phyloP scores from a whole-genome alignment of 2,888 invertebrate genomes.

The Masnerella sp. region DNA sequence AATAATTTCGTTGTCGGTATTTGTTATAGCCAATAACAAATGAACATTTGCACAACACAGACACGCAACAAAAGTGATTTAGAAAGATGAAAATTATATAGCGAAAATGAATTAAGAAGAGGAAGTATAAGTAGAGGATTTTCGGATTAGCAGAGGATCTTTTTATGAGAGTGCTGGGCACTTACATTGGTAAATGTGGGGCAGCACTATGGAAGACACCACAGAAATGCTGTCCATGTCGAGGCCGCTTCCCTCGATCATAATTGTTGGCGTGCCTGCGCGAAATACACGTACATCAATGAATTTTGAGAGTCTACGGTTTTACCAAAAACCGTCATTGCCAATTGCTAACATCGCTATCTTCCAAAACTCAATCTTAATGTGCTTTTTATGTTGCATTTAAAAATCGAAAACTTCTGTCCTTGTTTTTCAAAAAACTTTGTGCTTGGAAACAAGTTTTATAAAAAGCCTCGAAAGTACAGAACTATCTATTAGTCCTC shows the following conservation, averaged over 20 bases:
- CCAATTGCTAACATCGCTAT: slow-evolving; percentile 51
- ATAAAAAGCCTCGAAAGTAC: slow-evolving; percentile 24
- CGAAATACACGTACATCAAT: slow-evolving; percentile 67
- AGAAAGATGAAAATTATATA: slow-evolving; percentile 15
- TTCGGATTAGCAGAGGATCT: slow-evolving; percentile 13
- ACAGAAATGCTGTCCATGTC: slow-evolving; percentile 86
- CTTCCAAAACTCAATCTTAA: too few relatives aligned
- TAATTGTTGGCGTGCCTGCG: slow-evolving; percentile 77
- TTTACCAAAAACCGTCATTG: slow-evolving; percentile 40
- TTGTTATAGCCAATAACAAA: not conserved
- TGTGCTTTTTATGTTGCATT: slow-evolving; percentile 63
- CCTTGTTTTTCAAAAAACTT: slow-evolving; percentile 6
- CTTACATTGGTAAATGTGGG: slow-evolving; percentile 87
- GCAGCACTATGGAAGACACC: slow-evolving; percentile 83
- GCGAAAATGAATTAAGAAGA: slow-evolving; percentile 10
- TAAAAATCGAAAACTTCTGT: slow-evolving; percentile 28
- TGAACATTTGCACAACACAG: slow-evolving; percentile 29
- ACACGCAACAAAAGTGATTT: slow-evolving; percentile 34
- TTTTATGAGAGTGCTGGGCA: slow-evolving; percentile 66
- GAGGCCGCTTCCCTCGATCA: slow-evolving; percentile 81
- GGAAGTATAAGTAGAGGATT: slow-evolving; percentile 30
- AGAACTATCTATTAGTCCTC: slow-evolving; percentile 24
- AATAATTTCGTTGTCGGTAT: not conserved
- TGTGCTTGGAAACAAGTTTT: slow-evolving; percentile 20
- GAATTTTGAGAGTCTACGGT: slow-evolving; percentile 52